Conservation (phyloP, 2,888 invertebrate species). For the Tetragonula carbonaria region DNA sequence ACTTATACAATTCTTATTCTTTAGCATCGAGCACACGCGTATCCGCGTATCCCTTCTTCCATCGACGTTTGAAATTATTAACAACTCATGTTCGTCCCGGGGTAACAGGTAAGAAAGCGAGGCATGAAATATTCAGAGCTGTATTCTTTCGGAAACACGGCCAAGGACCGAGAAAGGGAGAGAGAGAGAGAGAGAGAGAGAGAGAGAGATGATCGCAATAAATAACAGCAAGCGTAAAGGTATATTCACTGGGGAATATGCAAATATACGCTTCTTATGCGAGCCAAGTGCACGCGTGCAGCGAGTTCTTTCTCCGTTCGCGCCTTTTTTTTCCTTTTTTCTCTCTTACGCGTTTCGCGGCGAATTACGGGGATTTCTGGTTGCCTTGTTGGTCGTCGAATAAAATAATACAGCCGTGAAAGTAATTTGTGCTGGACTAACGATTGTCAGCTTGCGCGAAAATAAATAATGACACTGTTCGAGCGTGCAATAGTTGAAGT, state of each 20-base stretch:
- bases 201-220: conserved; percentile 14
- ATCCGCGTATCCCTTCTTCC: background rate
- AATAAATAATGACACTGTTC: background rate
- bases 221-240: conserved; percentile 31
- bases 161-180: background rate
- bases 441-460: background rate
- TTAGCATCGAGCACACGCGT: background rate
- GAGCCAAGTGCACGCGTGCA: conserved; percentile 1
- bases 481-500: too few relatives aligned
- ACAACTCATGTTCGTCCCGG: conserved; percentile 11
- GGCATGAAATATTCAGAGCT: conserved; percentile 34
- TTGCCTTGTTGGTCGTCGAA: background rate
- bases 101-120: conserved; percentile 9
- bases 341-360: background rate
- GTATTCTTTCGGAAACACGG: conserved; percentile 29
- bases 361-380: background rate
- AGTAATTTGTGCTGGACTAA: background rate
- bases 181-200: background rate
- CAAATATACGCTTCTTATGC: conserved; percentile 44
- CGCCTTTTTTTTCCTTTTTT: background rate
- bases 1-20: conserved; percentile 14
- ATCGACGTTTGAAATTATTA: conserved; percentile 25
- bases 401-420: background rate
- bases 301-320: background rate
- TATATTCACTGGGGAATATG: conserved; percentile 32